Conservation (phyloP, 2,888 invertebrate genomes). For the Pseudococcus jackbeardsleyi region DNA sequence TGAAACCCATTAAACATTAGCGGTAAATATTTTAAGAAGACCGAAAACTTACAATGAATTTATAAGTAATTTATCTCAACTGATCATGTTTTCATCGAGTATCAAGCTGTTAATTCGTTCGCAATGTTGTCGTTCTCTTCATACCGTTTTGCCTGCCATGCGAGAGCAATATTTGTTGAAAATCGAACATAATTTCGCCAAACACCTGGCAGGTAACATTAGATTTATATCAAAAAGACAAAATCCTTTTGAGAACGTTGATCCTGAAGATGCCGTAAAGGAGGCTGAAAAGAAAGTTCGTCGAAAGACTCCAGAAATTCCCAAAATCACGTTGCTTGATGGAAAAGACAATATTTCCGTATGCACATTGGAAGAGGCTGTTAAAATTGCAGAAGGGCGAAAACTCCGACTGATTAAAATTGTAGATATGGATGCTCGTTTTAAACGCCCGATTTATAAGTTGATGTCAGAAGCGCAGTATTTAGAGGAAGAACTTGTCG, state of each 20-base stretch:
- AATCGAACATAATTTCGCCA: background rate
- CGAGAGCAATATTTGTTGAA: background rate
- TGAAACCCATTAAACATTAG: background rate
- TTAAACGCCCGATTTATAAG: constrained; percentile 78
- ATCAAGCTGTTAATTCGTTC: background rate
- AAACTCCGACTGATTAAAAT: constrained; percentile 80
- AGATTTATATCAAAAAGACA: background rate
- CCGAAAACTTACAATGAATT: no score
- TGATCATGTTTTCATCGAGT: constrained; percentile 8
- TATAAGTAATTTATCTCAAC: background rate
- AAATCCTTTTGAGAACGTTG: background rate
- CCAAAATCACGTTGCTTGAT: constrained; percentile 75
- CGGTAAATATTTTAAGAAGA: no score
- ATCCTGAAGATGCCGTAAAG: background rate
- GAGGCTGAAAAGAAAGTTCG: constrained; percentile 6
- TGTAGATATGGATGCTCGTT: constrained; percentile 78
- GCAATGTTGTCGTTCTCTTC: constrained; percentile 3
- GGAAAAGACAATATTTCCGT: constrained; percentile 75
- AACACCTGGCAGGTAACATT: background rate
- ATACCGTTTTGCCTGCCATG: background rate
- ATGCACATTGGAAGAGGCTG: constrained; percentile 78
- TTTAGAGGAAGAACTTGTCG: constrained; percentile 75
- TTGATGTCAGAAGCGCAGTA: constrained; percentile 79
- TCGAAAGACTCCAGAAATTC: constrained; percentile 59
- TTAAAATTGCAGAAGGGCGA: constrained; percentile 78